Evolutionary conservation across 2,113 vertebrate genomes (phyloP), one percentile per base, ranked within the genome.

Genomic region (Hydrolagus affinis): DNA sequence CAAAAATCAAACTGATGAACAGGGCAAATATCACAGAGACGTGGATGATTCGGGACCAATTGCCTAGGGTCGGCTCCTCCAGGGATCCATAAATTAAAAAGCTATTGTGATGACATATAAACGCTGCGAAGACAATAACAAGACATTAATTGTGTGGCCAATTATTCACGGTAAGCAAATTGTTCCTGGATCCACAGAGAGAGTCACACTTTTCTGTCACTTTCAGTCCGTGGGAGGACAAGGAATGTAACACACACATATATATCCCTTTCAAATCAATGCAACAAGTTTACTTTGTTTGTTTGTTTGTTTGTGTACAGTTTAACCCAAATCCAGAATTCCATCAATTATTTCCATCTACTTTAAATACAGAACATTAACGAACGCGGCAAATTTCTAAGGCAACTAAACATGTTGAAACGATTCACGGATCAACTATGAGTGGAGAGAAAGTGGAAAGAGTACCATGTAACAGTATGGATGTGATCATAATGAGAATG

Each of bases 31-130:
- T 89, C 11, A 97, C 94, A 23, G 97, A 97, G 7, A 92, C 59
- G 28, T 98, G 97, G 21, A 96, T 97, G 91, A 99, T 89, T 56
- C 78, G 90, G 85, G 95, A 93, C 98, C 98, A 99, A 86, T 90
- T 95, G 69, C 90, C 89, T 12, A 97, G 88, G 0, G 95, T 95
- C 85, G 95, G 95, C 86, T 95, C 92, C 90, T 95, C 88, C 89
- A 99, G 91, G 30, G 97, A 98, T 8, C 92, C 93, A 30, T 97
- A 98, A 88, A 99, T 95, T 87, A 99, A 92, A 87, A 99, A 99
- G 90, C 94, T 97, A 91, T 98, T 98, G 90, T 99, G 97, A 85
- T 97, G 96, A 89, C 97, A 98, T 87, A 99, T 94, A 85, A 98
- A 98, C 44, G 96, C 97, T 99, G 89, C n/a, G 92, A 95, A 23